A percentile compares a stretch with the other conserved stretches of the same genome.
Evolutionary conservation across 1,140 invertebrate genomes (phyloP).

Genomic region (Bombyx mori): DNA sequence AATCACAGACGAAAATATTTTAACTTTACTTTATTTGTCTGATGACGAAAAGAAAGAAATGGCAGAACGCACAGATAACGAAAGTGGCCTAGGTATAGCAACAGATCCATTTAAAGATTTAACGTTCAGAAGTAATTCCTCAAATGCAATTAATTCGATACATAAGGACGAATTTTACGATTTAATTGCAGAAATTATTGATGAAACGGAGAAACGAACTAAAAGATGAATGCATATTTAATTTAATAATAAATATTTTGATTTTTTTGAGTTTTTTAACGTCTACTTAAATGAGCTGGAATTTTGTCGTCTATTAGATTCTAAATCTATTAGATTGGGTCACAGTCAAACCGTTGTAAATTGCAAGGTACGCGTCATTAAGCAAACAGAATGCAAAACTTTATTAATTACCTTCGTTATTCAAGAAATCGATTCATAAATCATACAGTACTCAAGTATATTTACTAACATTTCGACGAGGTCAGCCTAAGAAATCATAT

Average conservation of each 20-base stretch:
- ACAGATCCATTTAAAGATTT: slow-evolving; percentile 23
- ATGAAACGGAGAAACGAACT: slow-evolving; percentile 16
- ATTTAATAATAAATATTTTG: not conserved
- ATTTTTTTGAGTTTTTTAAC: not conserved
- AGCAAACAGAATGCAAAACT: too few relatives aligned
- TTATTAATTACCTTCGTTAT: too few relatives aligned
- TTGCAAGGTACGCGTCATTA: too few relatives aligned
- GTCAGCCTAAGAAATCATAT: too few relatives aligned
- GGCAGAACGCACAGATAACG: slow-evolving; percentile 5
- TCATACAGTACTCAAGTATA: too few relatives aligned
- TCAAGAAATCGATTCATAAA: too few relatives aligned
- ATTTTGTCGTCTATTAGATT: too few relatives aligned
- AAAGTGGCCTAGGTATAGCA: slow-evolving; percentile 23
- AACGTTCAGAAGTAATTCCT: slow-evolving; percentile 21
- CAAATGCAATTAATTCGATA: slow-evolving; percentile 8
- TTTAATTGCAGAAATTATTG: slow-evolving; percentile 27
- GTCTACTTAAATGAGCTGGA: too few relatives aligned
- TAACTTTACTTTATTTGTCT: slow-evolving; percentile 31
- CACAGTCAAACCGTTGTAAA: too few relatives aligned
- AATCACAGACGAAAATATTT: slow-evolving; percentile 19
- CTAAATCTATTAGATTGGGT: too few relatives aligned
- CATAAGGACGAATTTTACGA: slow-evolving; percentile 25
- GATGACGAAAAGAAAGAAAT: slow-evolving; percentile 23
- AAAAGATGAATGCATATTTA: slow-evolving; percentile 8
- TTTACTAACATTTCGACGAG: too few relatives aligned